Conservation (phyloP, 2,113 vertebrate species). For the Gallinago jamesoni region DNA sequence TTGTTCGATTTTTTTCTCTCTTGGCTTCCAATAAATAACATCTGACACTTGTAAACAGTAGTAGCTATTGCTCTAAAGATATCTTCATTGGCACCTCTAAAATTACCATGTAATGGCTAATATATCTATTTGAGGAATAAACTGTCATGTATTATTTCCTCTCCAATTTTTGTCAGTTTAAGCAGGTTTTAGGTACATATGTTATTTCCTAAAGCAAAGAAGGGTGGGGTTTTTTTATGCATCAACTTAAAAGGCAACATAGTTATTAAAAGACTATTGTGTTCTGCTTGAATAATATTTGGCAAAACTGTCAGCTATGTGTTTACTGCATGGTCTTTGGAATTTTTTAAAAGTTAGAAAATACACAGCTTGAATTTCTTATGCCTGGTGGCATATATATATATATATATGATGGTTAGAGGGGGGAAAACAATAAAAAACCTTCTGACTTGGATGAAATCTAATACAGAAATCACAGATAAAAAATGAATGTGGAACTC, state of each 20-base stretch:
- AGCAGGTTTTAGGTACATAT: background rate
- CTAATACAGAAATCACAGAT: background rate
- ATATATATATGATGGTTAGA: background rate
- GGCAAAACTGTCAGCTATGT: background rate
- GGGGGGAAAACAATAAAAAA: fast-evolving
- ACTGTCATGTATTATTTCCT: background rate
- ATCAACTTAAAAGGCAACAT: background rate
- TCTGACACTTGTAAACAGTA: background rate
- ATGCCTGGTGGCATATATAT: background rate
- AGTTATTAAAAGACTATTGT: background rate
- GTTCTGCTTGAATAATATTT: background rate
- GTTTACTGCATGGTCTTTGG: background rate
- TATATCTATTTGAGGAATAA: background rate
- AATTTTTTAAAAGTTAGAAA: background rate
- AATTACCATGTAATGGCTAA: background rate
- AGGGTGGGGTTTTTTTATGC: background rate
- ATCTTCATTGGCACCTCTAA: background rate
- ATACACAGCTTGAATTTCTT: background rate
- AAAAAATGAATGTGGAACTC: background rate
- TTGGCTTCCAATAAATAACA: background rate
- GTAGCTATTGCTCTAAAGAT: background rate
- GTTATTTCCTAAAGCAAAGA: background rate
- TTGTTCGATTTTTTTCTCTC: background rate
- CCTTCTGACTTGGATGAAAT: background rate
- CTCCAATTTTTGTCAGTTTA: background rate